Evolutionary conservation across 1,140 invertebrate genomes (phyloP).

Genomic region (Phenacoccus solenopsis): DNA sequence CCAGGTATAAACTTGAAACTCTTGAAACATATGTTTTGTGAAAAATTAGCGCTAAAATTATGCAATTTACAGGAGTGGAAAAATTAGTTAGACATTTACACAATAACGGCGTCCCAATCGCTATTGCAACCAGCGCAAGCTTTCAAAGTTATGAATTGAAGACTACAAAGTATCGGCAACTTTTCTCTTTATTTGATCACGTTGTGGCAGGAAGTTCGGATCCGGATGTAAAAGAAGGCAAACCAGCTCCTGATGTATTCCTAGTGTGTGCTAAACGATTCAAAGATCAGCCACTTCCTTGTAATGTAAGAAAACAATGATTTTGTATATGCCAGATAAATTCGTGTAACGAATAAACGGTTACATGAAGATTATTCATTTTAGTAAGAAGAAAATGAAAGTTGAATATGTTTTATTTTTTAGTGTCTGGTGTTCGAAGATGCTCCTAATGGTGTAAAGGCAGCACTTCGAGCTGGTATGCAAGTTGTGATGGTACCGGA

Average conservation of each 20-base stretch:
- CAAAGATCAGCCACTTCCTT: constrained; percentile 49
- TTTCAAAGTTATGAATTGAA: not conserved
- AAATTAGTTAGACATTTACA: constrained; percentile 66
- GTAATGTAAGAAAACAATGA: constrained; percentile 38
- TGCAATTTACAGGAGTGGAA: constrained; percentile 68
- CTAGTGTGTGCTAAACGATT: constrained; percentile 72
- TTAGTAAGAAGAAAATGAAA: too few species aligned
- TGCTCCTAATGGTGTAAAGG: constrained; percentile 72
- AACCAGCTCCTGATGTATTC: constrained; percentile 89
- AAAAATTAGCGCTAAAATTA: not conserved
- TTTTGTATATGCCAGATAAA: not conserved
- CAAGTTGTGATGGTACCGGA: constrained; percentile 80
- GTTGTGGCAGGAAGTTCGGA: constrained; percentile 75
- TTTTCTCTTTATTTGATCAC: constrained; percentile 55
- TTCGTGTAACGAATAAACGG: not conserved
- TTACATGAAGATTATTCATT: not conserved
- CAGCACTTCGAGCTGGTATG: constrained; percentile 73
- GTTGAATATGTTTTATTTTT: constrained; percentile 22
- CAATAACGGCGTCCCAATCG: constrained; percentile 63
- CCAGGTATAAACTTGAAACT: constrained; percentile 27
- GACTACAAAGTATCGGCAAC: not conserved
- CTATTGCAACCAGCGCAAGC: constrained; percentile 57
- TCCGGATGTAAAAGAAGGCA: constrained; percentile 73
- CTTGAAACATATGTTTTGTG: not conserved
- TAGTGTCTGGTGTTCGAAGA: constrained; percentile 88